Evolutionary conservation across 2,113 vertebrate genomes (phyloP).

Genomic region (Scytalopus superciliaris): DNA sequence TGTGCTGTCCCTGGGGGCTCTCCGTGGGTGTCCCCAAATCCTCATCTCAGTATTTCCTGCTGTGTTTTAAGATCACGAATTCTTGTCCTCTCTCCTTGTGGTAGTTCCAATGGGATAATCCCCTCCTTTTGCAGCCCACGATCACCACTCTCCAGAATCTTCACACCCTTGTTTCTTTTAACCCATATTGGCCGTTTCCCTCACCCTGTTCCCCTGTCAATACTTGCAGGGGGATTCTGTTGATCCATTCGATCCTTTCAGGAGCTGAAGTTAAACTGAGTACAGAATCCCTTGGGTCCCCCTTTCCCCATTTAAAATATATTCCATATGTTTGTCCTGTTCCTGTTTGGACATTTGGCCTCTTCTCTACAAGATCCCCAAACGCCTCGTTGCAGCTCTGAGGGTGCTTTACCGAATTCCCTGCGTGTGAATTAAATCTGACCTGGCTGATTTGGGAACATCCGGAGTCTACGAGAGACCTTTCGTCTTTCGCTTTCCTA

Average conservation of each 20-base stretch:
- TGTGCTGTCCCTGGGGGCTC: neutral
- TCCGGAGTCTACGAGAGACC: rapidly evolving
- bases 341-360: neutral
- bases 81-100: neutral
- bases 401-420: neutral
- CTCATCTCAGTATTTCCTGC: neutral
- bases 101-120: neutral
- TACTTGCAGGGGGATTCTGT: neutral
- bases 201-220: neutral
- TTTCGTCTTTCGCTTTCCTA: rapidly evolving
- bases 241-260: neutral
- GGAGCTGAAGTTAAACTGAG: neutral
- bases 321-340: rapidly evolving
- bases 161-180: neutral
- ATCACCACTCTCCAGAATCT: neutral
- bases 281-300: rapidly evolving
- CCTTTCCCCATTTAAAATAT: neutral
- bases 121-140: neutral
- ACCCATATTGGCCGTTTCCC: rapidly evolving
- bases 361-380: neutral
- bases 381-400: rapidly evolving
- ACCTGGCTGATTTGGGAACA: neutral
- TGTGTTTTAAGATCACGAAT: neutral
- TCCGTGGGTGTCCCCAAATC: neutral
- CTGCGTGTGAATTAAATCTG: rapidly evolving